These are phyloP conservation scores for Aurelia aurita DNA, from an alignment of 30 jellyfish, hydroid and myxozoan genomes.

Conservation along the genomic window DNA sequence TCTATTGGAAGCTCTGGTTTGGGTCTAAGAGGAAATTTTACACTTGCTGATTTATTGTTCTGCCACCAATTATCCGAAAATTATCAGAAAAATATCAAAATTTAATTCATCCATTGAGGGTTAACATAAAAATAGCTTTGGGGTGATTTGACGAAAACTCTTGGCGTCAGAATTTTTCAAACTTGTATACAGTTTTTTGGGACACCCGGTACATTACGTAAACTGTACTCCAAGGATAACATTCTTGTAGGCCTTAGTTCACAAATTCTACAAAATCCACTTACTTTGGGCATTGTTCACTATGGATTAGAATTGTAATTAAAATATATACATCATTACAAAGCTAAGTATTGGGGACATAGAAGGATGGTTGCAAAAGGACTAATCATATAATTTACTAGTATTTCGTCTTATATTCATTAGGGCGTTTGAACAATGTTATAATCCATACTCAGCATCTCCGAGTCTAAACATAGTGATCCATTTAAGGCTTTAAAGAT, in stretches of 20 bases:
- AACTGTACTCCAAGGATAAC: not conserved
- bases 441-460: not conserved
- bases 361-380: constrained; percentile 6
- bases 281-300: not conserved
- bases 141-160: no score
- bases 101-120: no score
- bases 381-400: not conserved
- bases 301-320: not conserved
- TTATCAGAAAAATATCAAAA: no score
- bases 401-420: not conserved
- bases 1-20: no score
- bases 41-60: no score
- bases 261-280: not conserved
- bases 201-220: no score
- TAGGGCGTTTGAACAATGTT: constrained; percentile 1
- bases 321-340: not conserved
- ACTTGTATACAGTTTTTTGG: no score
- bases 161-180: no score
- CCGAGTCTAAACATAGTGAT: constrained; percentile 10
- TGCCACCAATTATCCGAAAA: no score
- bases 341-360: constrained; percentile 3
- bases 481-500: constrained; percentile 9
- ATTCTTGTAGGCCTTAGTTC: constrained; percentile 1
- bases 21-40: no score
- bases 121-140: no score